Base-by-base conservation (phyloP, 2,797 vertebrate species). In the Pagetopsis macropterus region DNA sequence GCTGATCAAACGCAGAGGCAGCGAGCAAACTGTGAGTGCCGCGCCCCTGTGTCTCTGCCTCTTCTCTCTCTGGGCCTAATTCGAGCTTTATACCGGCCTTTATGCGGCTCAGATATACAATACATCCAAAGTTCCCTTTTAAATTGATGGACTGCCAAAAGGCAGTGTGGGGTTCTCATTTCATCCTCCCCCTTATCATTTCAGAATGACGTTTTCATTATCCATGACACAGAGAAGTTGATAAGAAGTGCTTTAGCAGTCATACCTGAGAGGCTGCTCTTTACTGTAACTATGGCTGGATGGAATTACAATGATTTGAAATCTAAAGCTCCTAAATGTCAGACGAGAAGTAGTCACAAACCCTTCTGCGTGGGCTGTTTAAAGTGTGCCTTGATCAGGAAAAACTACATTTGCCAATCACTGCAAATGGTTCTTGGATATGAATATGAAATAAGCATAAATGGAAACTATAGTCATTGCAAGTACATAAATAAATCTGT, bases 1-100 rank as follows among this genome's bases (percentile, higher is more conserved):
- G 69, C 65, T 83, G 91, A 93, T 92, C 90, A 91, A 92, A 93
- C 60, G 68, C 64, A 58, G 69, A 81, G 75, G 79, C 69, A 70
- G 83, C 58, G 43, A 11, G 15, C 73, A 69, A 60, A 78, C 68
- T 72, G 66, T 37, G 63, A 84, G 72, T 17, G 76, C 72, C 50
- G 75, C 87, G 72, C 71, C 75, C 41, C 54, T 65, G 79, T 70
- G 79, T 78, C 84, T 82, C 66, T 75, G 76, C 73, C 80, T 81
- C 72, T 51, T 52, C 62, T 81, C 88, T 89, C 87, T 62, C 77
- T 71, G 66, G 72, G 66, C 69, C 75, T 83, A 82, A 86, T 88
- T 76, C 21, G 19, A 76, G 81, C 83, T 87, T 85, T 61, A 76
- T 59, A 64, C 79, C 70, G 73, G 65, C 76, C 71, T 82, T 79